phyloP scores from a whole-genome alignment of 1,140 invertebrate species.

The Pogonus chalceus region DNA sequence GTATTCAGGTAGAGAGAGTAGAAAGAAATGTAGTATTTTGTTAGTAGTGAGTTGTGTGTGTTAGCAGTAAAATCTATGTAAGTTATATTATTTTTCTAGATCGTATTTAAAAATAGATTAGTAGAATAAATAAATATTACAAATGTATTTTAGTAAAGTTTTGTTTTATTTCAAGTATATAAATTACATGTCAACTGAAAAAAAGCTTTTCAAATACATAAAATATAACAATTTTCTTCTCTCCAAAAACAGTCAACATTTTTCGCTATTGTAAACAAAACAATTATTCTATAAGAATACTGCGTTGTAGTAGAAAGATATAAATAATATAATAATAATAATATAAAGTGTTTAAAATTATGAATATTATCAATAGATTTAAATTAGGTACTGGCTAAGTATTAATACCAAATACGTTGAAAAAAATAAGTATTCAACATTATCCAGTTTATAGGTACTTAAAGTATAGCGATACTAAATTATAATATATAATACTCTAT shows the following conservation, averaged over 20 bases:
- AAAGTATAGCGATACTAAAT: constrained; percentile 5
- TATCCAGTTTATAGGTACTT: constrained; percentile 5
- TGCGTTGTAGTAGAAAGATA: constrained; percentile 6
- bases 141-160: not conserved
- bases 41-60: too few relatives aligned
- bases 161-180: constrained; percentile 4
- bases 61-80: too few relatives aligned
- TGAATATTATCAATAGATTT: constrained; percentile 5
- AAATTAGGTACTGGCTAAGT: constrained; percentile 6
- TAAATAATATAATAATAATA: not conserved
- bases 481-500: not conserved
- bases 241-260: not conserved
- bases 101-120: too few relatives aligned
- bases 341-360: not conserved
- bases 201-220: not conserved
- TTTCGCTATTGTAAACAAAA: constrained; percentile 1
- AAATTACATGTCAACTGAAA: constrained; percentile 1
- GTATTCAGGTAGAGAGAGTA: too few relatives aligned
- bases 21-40: too few relatives aligned
- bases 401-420: constrained; percentile 4
- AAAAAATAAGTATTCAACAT: not conserved
- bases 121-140: not conserved
- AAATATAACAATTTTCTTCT: not conserved
- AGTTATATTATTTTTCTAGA: too few relatives aligned
- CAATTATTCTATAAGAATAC: not conserved